These are phyloP conservation scores for Sycophaga agraensis DNA, from an alignment of 1,140 invertebrate species.

Conservation along the genomic window DNA sequence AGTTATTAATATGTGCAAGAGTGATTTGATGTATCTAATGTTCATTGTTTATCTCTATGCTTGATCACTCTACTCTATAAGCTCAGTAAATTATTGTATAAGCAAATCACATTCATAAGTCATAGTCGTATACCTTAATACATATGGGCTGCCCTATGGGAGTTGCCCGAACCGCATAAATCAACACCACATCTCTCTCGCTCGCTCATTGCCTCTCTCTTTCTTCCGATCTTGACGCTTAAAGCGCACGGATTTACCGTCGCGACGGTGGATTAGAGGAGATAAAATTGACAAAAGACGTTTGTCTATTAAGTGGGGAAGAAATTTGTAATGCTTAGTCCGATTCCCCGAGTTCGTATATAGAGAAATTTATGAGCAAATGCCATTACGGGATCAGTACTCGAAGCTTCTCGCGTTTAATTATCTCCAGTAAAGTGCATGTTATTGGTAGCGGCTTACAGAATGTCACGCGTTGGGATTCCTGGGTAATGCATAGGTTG, in stretches of 20 bases:
- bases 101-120: slow-evolving; percentile 22
- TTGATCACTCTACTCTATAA: too few relatives aligned
- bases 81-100: slow-evolving; percentile 27
- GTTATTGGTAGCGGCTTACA: slow-evolving; percentile 3
- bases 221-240: not conserved
- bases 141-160: not conserved
- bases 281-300: slow-evolving; percentile 30
- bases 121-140: slow-evolving; percentile 5
- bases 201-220: not conserved
- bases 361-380: slow-evolving; percentile 27
- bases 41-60: too few relatives aligned
- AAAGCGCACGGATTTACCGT: not conserved
- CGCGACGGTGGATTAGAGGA: slow-evolving; percentile 14
- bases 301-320: slow-evolving; percentile 10
- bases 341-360: not conserved
- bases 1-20: too few relatives aligned
- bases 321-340: slow-evolving; percentile 23
- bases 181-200: slow-evolving; percentile 14
- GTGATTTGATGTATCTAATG: too few relatives aligned
- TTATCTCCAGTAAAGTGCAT: slow-evolving; percentile 26
- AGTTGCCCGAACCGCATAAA: slow-evolving; percentile 19
- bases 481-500: slow-evolving; percentile 1
- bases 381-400: slow-evolving; percentile 14
- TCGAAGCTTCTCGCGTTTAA: slow-evolving; percentile 11
- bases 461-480: not conserved